phyloP scores from a whole-genome alignment of 2,888 invertebrate genomes.

The Cataglyphis livida region DNA sequence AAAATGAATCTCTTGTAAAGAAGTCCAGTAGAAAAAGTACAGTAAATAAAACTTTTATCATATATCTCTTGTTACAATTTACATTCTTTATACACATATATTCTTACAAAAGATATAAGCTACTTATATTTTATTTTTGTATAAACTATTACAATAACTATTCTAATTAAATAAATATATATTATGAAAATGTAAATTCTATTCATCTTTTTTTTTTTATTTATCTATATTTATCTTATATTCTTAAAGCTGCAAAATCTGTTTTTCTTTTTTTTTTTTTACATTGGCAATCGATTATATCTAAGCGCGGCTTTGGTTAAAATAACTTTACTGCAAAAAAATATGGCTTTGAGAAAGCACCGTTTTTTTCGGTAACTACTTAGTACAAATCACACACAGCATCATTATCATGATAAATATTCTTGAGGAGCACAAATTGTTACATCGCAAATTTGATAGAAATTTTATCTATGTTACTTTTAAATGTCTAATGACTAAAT shows the following conservation, averaged over 20 bases:
- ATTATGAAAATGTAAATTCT: conserved; percentile 21
- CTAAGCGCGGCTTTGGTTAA: background rate
- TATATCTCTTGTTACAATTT: background rate
- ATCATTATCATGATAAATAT: conserved; percentile 14
- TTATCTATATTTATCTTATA: background rate
- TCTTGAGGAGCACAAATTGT: background rate
- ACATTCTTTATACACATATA: background rate
- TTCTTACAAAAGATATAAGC: background rate
- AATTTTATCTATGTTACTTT: background rate
- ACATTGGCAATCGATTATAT: background rate
- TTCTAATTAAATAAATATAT: background rate
- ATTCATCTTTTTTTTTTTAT: background rate
- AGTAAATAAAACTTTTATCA: background rate
- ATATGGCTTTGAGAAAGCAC: background rate
- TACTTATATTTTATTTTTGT: background rate
- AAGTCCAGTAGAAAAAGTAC: too few relatives aligned
- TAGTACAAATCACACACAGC: conserved; percentile 23
- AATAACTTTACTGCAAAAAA: background rate
- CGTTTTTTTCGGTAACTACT: background rate
- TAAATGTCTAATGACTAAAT: background rate
- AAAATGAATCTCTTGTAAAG: too few relatives aligned
- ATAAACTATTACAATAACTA: conserved; percentile 8
- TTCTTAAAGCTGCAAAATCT: background rate
- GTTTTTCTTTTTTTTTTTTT: background rate
- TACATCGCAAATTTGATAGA: background rate